Conservation (phyloP, 2,113 vertebrate genomes). For the Siniperca chuatsi region DNA sequence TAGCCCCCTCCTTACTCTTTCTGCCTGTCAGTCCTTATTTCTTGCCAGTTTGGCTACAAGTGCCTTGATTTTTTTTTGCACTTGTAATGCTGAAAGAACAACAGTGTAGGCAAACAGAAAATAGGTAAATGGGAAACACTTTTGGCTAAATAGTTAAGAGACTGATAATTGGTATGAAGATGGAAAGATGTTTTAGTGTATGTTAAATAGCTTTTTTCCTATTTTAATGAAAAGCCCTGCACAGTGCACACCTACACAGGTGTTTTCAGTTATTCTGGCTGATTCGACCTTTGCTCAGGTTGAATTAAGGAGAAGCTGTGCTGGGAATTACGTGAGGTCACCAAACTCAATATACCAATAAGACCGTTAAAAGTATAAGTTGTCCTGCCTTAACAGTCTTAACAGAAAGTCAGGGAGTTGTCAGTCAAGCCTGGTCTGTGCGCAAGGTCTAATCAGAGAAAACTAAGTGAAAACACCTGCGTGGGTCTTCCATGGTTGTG, state of each 20-base stretch:
- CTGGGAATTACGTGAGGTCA: not conserved
- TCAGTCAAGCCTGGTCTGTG: not conserved
- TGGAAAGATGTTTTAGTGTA: not conserved
- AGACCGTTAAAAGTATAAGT: not conserved
- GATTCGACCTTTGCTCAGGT: not conserved
- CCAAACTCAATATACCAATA: not conserved
- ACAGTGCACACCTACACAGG: not conserved
- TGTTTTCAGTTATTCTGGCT: not conserved
- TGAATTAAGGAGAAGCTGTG: not conserved
- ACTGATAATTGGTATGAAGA: constrained; percentile 3
- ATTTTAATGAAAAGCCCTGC: not conserved
- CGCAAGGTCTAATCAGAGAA: not conserved
- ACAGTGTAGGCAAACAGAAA: not conserved
- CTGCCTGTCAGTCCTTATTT: constrained; percentile 30
- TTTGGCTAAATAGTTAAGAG: constrained; percentile 8
- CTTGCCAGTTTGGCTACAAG: constrained; percentile 31
- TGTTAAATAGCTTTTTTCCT: not conserved
- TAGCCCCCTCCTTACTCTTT: constrained; percentile 19
- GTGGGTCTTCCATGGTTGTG: not conserved
- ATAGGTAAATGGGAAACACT: not conserved
- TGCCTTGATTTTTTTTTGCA: constrained; percentile 15
- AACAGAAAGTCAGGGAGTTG: constrained; percentile 4
- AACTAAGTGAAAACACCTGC: not conserved
- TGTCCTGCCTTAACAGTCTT: not conserved
- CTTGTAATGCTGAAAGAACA: constrained; percentile 6